Conservation (phyloP, 2,113 vertebrate species). For the Progne subis region DNA sequence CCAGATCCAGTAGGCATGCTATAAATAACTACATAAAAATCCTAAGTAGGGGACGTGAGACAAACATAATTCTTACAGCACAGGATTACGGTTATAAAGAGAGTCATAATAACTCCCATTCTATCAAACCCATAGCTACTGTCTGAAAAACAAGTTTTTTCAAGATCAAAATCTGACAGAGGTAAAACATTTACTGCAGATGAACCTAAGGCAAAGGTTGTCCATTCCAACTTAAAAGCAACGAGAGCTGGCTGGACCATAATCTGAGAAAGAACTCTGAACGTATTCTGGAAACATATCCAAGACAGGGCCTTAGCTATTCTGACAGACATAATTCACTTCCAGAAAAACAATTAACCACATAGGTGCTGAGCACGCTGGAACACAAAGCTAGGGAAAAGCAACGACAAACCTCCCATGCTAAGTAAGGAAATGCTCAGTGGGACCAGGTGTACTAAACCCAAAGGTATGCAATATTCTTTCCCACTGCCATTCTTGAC, state of each 20-base stretch:
- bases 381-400: neutral
- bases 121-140: neutral
- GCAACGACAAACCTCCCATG: accelerated
- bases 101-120: neutral
- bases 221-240: neutral
- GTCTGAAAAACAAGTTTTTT: neutral
- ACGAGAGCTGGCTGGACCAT: neutral
- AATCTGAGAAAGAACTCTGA: neutral
- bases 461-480: neutral
- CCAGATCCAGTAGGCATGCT: neutral
- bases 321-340: neutral
- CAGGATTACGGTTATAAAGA: neutral
- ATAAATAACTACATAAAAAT: slow-evolving; percentile 20
- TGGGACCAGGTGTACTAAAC: neutral
- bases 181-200: neutral
- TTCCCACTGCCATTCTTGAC: neutral
- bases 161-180: neutral
- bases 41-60: neutral
- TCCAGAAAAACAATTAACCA: neutral
- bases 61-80: slow-evolving; percentile 13
- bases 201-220: neutral
- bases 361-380: neutral
- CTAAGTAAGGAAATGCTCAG: neutral
- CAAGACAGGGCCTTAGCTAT: neutral
- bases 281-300: accelerated